Conservation (phyloP, 2,113 vertebrate species). For the Hydropotes inermis region DNA sequence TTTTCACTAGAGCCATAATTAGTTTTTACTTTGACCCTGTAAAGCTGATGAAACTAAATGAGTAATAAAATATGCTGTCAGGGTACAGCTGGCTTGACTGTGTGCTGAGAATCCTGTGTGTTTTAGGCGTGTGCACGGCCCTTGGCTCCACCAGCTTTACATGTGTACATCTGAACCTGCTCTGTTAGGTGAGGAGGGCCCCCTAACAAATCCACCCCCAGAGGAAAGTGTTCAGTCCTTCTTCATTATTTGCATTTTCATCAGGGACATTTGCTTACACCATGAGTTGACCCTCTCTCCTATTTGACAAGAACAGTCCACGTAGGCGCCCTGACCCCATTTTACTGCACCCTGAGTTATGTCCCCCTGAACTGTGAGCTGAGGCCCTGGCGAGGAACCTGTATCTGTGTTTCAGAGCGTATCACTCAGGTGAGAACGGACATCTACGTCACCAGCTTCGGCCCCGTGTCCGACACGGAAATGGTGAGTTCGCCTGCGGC, state of each 20-base stretch:
- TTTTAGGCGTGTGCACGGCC: accelerated
- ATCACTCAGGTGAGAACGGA: slow-evolving; percentile 98
- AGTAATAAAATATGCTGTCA: background rate
- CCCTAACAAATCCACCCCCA: background rate
- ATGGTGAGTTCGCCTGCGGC: slow-evolving; percentile 85
- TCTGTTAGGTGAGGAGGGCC: background rate
- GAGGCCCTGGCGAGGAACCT: background rate
- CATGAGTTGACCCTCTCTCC: background rate
- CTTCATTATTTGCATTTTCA: background rate
- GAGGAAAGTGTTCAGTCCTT: background rate
- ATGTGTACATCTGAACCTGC: background rate
- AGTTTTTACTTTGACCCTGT: background rate
- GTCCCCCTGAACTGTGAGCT: background rate
- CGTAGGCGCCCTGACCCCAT: accelerated
- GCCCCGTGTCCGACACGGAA: slow-evolving; percentile 96
- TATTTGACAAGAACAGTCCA: background rate
- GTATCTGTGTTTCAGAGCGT: slow-evolving; percentile 87
- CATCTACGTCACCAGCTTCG: slow-evolving; percentile 98
- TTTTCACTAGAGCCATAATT: background rate
- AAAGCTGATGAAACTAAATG: background rate
- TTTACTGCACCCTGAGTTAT: background rate
- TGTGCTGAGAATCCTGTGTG: background rate
- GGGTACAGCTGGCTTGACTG: background rate
- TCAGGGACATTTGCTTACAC: background rate
- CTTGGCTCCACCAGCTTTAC: background rate